Evolutionary conservation across 1,140 invertebrate genomes (phyloP).

Genomic region (Aphelinus atriplicis): DNA sequence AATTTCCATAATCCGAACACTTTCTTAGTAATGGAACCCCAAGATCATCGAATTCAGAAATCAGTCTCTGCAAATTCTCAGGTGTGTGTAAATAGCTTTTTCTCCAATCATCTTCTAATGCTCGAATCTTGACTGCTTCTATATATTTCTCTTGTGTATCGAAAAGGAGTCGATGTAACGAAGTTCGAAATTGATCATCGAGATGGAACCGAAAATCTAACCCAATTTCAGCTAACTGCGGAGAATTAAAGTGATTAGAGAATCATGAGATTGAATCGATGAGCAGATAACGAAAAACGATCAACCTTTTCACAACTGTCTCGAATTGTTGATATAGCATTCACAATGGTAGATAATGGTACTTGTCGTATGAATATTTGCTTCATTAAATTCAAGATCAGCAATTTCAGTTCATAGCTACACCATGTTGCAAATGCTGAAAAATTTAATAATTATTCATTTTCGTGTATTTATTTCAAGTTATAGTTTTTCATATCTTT

Average conservation of each 20-base stretch:
- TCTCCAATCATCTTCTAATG: slow-evolving; percentile 77
- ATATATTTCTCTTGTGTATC: slow-evolving; percentile 80
- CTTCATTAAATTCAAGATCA: no score
- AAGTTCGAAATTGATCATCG: slow-evolving; percentile 78
- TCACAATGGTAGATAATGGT: no score
- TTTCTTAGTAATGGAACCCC: slow-evolving; percentile 56
- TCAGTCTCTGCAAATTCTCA: slow-evolving; percentile 64
- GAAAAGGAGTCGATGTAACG: slow-evolving; percentile 71
- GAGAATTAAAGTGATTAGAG: slow-evolving; percentile 38
- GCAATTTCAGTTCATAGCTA: no score
- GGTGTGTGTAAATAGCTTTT: slow-evolving; percentile 74
- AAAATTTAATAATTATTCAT: no score
- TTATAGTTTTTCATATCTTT: no score
- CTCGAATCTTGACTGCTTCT: slow-evolving; percentile 77
- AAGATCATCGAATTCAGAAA: slow-evolving; percentile 64
- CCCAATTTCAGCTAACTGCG: slow-evolving; percentile 75
- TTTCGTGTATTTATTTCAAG: no score
- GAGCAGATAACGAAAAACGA: no score
- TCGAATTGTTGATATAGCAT: no score
- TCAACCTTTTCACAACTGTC: no score
- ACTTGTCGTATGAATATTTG: no score
- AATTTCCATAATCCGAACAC: slow-evolving; percentile 70
- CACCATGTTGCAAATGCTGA: no score
- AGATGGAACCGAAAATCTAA: slow-evolving; percentile 87
- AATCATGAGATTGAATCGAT: no score